phyloP scores from a whole-genome alignment of 2,113 vertebrate species.

The Elephantulus edwardii region DNA sequence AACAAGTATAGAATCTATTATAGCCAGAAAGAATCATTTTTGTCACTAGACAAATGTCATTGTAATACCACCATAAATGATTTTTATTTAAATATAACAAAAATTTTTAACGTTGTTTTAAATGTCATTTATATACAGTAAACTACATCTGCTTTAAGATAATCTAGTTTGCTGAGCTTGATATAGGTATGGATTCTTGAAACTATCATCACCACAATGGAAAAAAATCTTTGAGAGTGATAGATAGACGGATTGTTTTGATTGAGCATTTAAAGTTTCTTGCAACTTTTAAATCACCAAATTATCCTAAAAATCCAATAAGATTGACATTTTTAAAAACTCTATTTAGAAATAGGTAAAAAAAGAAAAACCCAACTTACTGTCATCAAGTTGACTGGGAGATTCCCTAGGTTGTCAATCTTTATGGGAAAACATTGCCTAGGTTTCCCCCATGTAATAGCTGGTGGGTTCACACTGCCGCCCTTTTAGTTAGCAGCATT shows the following conservation, averaged over 20 bases:
- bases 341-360: no score
- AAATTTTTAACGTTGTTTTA: no score
- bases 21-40: not conserved
- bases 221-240: not conserved
- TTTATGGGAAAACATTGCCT: no score
- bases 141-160: not conserved
- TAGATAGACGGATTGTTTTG: not conserved
- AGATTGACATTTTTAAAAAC: not conserved
- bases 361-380: no score
- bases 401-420: no score
- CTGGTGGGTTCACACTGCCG: no score
- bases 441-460: no score
- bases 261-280: not conserved
- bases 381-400: no score
- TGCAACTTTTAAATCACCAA: conserved; percentile 4
- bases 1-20: not conserved
- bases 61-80: not conserved
- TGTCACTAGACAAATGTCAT: not conserved
- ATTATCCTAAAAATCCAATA: not conserved
- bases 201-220: not conserved
- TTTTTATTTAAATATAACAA: not conserved
- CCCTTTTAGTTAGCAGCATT: no score
- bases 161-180: not conserved
- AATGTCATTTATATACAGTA: not conserved
- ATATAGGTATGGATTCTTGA: not conserved